Conservation (phyloP, 1,140 invertebrate genomes). For the Melanaphis sacchari region DNA sequence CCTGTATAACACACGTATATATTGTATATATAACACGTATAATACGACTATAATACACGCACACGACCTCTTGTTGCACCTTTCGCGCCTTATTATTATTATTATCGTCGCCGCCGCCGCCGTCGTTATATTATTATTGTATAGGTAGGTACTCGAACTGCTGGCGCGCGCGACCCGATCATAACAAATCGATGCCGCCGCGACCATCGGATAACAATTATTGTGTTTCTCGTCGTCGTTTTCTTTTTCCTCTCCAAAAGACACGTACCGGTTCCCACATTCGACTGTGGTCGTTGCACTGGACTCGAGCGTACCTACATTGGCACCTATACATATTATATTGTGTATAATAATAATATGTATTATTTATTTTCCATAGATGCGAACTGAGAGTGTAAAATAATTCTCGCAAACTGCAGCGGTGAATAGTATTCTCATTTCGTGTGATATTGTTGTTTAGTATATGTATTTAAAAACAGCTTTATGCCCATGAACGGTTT, state of each 20-base stretch:
- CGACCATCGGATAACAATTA: conserved; percentile 50
- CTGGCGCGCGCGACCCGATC: conserved; percentile 40
- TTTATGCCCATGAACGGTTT: no score
- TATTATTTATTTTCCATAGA: neutral
- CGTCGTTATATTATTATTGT: conserved; percentile 22
- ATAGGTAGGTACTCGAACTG: neutral
- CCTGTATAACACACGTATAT: neutral
- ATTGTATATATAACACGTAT: neutral
- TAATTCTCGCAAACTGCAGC: neutral
- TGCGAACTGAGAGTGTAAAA: neutral
- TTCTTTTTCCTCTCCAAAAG: conserved; percentile 8
- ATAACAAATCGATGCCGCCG: conserved; percentile 45
- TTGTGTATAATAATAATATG: neutral
- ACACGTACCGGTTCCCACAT: conserved; percentile 34
- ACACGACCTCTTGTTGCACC: conserved; percentile 28
- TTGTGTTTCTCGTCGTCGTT: conserved; percentile 25
- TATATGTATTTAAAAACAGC: no score
- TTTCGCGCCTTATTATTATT: conserved; percentile 31
- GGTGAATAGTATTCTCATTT: neutral
- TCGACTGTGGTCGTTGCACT: conserved; percentile 45
- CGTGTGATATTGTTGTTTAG: neutral
- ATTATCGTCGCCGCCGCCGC: neutral
- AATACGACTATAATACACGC: neutral
- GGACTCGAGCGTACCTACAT: neutral
- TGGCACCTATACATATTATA: neutral